Base-by-base conservation (phyloP, 1,140 invertebrate species). In the Macrocentrus cingulum region DNA sequence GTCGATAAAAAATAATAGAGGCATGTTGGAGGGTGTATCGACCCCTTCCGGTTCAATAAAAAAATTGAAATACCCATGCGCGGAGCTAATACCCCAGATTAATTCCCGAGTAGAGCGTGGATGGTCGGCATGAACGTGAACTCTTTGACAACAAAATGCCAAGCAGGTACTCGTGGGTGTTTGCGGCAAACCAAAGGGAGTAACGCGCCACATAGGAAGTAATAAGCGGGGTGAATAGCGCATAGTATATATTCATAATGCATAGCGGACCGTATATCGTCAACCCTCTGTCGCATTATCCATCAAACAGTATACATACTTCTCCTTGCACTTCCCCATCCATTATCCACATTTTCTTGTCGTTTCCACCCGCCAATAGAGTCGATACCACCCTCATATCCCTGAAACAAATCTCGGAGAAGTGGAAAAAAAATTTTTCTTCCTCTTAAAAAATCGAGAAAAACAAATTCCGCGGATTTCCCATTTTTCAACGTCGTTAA, bases 161-260 rank as follows among this genome's bases (percentile, higher is more conserved):
- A 44, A 44, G 16, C 18, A 44, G 41, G 41, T 44, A 39, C 16
- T 6, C 6, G 16, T 4, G 18, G 8, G 41, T 18, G 41, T 16
- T 44, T 19, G 18, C 18, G 8, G 7, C 41, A 18, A 18, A 44
- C 41, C 41, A 44, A 18, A 46, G 60, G 44, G 51, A 54, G 39
- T 54, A 39, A 39, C 36, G 37, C 51, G 32, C 39, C 62, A 66
- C 55, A 60, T 64, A 67, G 61, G 66, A 68, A 68, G 67, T 66
- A 71, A 68, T 70, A 70, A 71, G 63, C 68, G 60, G 61, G 63
- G 60, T 72, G 72, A 76, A 74, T 72, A 67, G 70, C 57, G 39
- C 51, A 63, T 58, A 61, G 68, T 68, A n/a, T n/a, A n/a, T n/a
- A 71, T 74, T 72, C 70, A 75, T 75, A 76, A 73, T 74, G 65